A percentile compares a stretch with the other conserved stretches of the same genome.
These are phyloP conservation scores for Empis livida DNA, from an alignment of 2,888 invertebrate genomes.

Conservation along the genomic window DNA sequence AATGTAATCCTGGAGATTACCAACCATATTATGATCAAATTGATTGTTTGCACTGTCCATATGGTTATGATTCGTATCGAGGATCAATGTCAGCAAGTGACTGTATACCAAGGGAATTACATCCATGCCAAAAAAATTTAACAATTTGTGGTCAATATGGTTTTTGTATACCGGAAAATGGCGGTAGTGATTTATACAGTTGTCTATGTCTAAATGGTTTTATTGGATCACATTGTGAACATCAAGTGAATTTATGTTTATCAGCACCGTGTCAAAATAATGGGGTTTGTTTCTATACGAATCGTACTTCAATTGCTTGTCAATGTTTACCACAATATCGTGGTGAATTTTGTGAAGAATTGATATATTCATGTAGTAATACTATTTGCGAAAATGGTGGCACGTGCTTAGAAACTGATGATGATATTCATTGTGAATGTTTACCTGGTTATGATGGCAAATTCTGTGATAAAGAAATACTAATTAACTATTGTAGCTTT, in stretches of 20 bases:
- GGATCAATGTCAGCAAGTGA: constrained; percentile 32
- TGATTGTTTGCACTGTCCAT: constrained; percentile 44
- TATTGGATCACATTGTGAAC: constrained; percentile 42
- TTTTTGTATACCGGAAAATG: constrained; percentile 23
- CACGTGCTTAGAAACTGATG: constrained; percentile 28
- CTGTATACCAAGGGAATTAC: constrained; percentile 37
- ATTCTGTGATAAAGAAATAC: constrained; percentile 35
- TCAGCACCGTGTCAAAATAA: constrained; percentile 43
- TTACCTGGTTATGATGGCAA: constrained; percentile 28
- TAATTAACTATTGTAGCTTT: constrained; percentile 38
- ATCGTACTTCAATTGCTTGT: constrained; percentile 28
- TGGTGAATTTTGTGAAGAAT: constrained; percentile 40
- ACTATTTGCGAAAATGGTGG: constrained; percentile 35
- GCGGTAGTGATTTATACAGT: constrained; percentile 21
- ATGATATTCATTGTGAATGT: constrained; percentile 20
- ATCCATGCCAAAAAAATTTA: constrained; percentile 32
- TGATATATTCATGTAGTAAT: constrained; percentile 16
- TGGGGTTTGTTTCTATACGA: constrained; percentile 36
- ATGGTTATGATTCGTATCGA: constrained; percentile 37
- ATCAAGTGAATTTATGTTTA: constrained; percentile 36
- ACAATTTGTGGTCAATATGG: constrained; percentile 22
- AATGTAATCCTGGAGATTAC: constrained; percentile 46
- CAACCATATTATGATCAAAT: constrained; percentile 45
- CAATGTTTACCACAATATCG: constrained; percentile 38
- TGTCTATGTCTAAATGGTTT: constrained; percentile 41